Evolutionary conservation across 2,113 vertebrate species (phyloP).

Genomic region (Scatophagus argus): DNA sequence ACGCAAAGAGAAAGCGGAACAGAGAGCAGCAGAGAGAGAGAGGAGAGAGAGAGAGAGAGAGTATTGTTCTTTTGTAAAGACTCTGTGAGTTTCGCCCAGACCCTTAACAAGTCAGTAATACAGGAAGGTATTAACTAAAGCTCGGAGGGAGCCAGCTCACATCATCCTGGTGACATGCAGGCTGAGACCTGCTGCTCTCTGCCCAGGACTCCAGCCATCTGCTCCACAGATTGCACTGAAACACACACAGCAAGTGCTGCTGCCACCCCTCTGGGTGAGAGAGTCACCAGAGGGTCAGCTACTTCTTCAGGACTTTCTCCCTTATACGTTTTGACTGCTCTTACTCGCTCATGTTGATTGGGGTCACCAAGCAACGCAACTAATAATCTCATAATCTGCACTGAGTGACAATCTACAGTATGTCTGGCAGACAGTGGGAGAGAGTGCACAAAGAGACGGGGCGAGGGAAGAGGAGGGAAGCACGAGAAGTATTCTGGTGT

Average conservation of each 20-base stretch:
- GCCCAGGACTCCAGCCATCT: slow-evolving; percentile 87
- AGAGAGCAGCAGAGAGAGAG: background rate
- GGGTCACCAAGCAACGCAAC: slow-evolving; percentile 33
- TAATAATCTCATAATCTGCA: slow-evolving; percentile 56
- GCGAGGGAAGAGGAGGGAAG: slow-evolving; percentile 86
- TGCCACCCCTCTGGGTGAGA: slow-evolving; percentile 88
- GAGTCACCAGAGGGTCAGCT: slow-evolving; percentile 87
- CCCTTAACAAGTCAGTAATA: slow-evolving; percentile 75
- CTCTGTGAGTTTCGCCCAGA: slow-evolving; percentile 69
- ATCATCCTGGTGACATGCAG: slow-evolving; percentile 76
- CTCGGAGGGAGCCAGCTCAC: slow-evolving; percentile 72
- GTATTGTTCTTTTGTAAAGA: slow-evolving; percentile 57
- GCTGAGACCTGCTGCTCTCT: slow-evolving; percentile 82
- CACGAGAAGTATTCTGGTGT: slow-evolving; percentile 96
- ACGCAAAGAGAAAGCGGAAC: slow-evolving; percentile 1
- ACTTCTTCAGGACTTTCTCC: slow-evolving; percentile 69
- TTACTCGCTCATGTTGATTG: slow-evolving; percentile 47
- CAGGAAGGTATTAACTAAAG: slow-evolving; percentile 80
- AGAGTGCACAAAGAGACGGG: slow-evolving; percentile 85
- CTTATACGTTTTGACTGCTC: slow-evolving; percentile 64
- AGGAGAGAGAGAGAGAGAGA: background rate
- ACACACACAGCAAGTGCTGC: slow-evolving; percentile 83
- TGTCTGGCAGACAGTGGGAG: slow-evolving; percentile 85
- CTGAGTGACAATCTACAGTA: slow-evolving; percentile 40
- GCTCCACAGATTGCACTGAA: slow-evolving; percentile 84